phyloP scores from a whole-genome alignment of 2,113 vertebrate genomes.

The Clarias magur region DNA sequence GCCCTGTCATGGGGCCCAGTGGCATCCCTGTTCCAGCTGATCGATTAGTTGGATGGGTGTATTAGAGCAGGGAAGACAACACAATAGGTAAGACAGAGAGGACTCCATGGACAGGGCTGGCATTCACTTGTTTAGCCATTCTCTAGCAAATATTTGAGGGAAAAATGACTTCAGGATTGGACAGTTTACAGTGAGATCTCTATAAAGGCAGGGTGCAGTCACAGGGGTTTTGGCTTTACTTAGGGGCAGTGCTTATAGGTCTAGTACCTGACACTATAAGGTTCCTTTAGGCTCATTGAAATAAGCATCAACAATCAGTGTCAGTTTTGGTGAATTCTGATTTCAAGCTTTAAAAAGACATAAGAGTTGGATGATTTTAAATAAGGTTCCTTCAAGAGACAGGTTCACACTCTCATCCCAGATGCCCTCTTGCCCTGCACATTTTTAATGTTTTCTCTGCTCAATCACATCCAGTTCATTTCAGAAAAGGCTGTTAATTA shows the following conservation, averaged over 20 bases:
- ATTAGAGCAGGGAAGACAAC: not conserved
- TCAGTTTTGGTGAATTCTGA: not conserved
- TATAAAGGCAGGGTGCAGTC: not conserved
- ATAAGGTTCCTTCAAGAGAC: not conserved
- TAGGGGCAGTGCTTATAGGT: not conserved
- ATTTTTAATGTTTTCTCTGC: too few species aligned
- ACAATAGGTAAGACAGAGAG: not conserved
- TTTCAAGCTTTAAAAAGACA: not conserved
- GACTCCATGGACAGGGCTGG: not conserved
- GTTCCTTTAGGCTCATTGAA: not conserved
- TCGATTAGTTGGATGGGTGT: constrained; percentile 11
- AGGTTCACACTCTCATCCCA: too few species aligned
- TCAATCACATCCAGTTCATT: too few species aligned
- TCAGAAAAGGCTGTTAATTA: too few species aligned
- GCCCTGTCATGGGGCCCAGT: constrained; percentile 2
- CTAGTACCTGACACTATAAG: not conserved
- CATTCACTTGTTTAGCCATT: not conserved
- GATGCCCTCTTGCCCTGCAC: too few species aligned
- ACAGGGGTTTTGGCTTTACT: not conserved
- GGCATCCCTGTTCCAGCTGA: constrained; percentile 1
- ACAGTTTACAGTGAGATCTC: constrained; percentile 12
- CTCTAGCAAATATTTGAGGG: not conserved
- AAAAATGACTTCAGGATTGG: constrained; percentile 20
- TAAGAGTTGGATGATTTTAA: not conserved
- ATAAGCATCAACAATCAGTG: not conserved